Conservation (phyloP, 23 tunicate genomes). For the Diplosoma virens region DNA sequence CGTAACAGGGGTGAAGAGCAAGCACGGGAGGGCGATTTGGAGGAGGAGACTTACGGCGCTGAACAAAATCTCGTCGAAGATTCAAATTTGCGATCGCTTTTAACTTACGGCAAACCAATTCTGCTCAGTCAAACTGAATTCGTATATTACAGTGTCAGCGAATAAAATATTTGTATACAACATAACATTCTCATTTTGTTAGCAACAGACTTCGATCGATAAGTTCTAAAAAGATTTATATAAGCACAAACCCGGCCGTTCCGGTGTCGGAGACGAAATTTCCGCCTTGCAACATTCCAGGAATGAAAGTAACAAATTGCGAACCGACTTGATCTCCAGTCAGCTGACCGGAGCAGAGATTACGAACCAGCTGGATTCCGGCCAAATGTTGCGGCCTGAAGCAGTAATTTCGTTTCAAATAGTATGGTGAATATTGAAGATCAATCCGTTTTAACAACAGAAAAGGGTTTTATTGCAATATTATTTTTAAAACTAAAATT, state of each 20-base stretch:
- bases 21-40: slow-evolving; percentile 81
- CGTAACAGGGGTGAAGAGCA: slow-evolving; percentile 66
- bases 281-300: slow-evolving; percentile 78
- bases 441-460: no score
- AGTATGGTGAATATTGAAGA: no score
- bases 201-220: not conserved
- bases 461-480: no score
- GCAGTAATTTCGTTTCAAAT: no score
- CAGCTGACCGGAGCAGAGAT: slow-evolving; percentile 62
- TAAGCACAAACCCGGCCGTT: slow-evolving; percentile 64
- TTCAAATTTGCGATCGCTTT: no score
- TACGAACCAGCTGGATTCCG: slow-evolving; percentile 74
- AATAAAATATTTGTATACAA: not conserved
- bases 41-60: slow-evolving; percentile 75
- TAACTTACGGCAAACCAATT: no score
- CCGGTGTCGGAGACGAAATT: slow-evolving; percentile 78
- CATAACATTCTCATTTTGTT: not conserved
- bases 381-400: slow-evolving; percentile 87
- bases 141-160: no score
- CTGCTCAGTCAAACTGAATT: no score
- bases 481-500: no score
- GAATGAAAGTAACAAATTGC: slow-evolving; percentile 62
- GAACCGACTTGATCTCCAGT: slow-evolving; percentile 83
- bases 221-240: not conserved
- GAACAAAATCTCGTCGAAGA: no score